These are phyloP conservation scores for Vollenhovia emeryi DNA, from an alignment of 1,140 invertebrate species.

Conservation along the genomic window DNA sequence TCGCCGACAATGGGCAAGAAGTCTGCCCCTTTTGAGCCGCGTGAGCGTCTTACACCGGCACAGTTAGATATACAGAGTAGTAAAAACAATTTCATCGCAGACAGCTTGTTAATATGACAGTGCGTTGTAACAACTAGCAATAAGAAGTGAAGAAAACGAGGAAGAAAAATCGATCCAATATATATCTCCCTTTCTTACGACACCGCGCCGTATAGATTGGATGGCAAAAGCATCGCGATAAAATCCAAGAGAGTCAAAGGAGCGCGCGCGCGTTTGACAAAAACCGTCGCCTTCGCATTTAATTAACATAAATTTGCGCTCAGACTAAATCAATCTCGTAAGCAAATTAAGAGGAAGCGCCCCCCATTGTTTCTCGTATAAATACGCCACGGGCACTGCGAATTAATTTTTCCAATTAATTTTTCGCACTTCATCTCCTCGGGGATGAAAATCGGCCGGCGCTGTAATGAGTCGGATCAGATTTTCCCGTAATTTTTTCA, in stretches of 20 bases:
- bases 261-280: background rate
- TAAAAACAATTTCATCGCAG: background rate
- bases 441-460: too few species aligned
- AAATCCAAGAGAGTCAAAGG: conserved; percentile 3
- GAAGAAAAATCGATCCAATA: background rate
- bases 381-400: background rate
- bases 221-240: background rate
- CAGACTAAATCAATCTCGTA: background rate
- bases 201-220: background rate
- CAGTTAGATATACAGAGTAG: background rate
- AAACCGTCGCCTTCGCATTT: background rate
- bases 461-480: background rate
- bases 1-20: conserved; percentile 31
- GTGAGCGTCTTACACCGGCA: background rate
- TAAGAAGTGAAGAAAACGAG: background rate
- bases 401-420: too few species aligned
- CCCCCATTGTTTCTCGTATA: background rate
- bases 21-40: conserved; percentile 14
- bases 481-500: background rate
- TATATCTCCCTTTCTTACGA: background rate
- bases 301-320: conserved; percentile 5
- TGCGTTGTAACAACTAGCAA: background rate
- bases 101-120: background rate
- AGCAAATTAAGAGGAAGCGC: background rate
- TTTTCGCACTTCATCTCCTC: background rate